Evolutionary conservation across 2,113 vertebrate species (phyloP).

Genomic region (Rhabdornis inornatus): DNA sequence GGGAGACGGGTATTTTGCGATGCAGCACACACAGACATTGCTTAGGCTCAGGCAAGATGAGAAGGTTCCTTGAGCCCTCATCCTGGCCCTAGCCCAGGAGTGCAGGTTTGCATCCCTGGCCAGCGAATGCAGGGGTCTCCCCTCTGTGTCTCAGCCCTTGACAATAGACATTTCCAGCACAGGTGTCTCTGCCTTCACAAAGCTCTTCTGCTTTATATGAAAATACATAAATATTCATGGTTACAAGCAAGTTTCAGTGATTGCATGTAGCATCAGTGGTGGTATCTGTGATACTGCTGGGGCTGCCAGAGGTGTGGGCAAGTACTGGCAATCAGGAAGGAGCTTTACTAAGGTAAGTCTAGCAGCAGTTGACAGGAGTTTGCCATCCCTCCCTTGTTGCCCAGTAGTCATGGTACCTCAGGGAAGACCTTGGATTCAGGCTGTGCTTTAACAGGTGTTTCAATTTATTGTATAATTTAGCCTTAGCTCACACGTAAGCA

Average conservation of each 20-base stretch:
- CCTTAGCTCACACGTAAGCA: background rate
- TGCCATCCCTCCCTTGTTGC: background rate
- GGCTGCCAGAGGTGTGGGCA: background rate
- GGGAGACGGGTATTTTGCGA: background rate
- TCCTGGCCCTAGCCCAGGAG: rapidly evolving
- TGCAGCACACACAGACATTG: rapidly evolving
- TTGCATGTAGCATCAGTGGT: background rate
- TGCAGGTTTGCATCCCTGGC: background rate
- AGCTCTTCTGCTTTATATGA: background rate
- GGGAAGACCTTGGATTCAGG: background rate
- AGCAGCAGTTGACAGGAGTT: background rate
- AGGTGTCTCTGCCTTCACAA: background rate
- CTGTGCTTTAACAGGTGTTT: background rate
- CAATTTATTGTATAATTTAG: background rate
- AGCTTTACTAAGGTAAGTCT: background rate
- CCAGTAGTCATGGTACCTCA: background rate
- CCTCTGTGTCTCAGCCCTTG: rapidly evolving
- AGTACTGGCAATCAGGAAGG: background rate
- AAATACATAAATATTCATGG: background rate
- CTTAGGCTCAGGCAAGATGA: background rate
- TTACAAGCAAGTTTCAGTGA: background rate
- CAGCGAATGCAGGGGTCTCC: background rate
- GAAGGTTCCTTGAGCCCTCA: rapidly evolving
- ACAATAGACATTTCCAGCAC: background rate
- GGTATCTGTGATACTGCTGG: background rate